Conservation (phyloP, 1,140 invertebrate species). For the Orius laevigatus region DNA sequence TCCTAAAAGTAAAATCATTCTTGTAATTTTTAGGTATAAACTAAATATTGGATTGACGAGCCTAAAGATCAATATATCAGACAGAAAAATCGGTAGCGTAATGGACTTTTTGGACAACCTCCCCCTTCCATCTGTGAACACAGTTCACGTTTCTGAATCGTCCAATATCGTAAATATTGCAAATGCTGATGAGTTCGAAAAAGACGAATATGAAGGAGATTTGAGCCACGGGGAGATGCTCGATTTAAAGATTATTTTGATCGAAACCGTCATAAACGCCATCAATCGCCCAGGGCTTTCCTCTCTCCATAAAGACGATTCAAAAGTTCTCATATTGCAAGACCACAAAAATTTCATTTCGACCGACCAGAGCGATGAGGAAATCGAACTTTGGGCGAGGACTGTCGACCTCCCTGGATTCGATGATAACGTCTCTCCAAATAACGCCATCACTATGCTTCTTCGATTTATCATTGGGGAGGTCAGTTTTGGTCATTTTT, state of each 20-base stretch:
- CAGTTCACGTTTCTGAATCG: conserved; percentile 18
- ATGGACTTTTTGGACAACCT: conserved; percentile 52
- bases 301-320: conserved; percentile 12
- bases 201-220: conserved; percentile 20
- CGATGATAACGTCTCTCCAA: conserved; percentile 66
- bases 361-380: conserved; percentile 56
- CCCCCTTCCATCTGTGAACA: conserved; percentile 32
- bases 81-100: conserved; percentile 46
- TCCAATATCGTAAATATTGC: conserved; percentile 10
- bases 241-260: conserved; percentile 29
- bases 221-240: conserved; percentile 28
- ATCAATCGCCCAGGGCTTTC: conserved; percentile 4
- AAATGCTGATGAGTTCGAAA: conserved; percentile 4
- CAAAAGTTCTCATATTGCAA: conserved; percentile 20
- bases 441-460: conserved; percentile 53
- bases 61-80: conserved; percentile 61
- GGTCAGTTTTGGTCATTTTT: conserved; percentile 25
- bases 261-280: conserved; percentile 24
- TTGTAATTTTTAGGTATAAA: conserved; percentile 45
- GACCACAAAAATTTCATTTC: conserved; percentile 35
- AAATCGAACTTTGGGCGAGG: conserved; percentile 53
- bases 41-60: conserved; percentile 53
- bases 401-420: conserved; percentile 63
- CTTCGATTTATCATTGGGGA: conserved; percentile 57
- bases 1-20: no score